phyloP scores from a whole-genome alignment of 2,888 invertebrate species.

The Dioctria rufipes region DNA sequence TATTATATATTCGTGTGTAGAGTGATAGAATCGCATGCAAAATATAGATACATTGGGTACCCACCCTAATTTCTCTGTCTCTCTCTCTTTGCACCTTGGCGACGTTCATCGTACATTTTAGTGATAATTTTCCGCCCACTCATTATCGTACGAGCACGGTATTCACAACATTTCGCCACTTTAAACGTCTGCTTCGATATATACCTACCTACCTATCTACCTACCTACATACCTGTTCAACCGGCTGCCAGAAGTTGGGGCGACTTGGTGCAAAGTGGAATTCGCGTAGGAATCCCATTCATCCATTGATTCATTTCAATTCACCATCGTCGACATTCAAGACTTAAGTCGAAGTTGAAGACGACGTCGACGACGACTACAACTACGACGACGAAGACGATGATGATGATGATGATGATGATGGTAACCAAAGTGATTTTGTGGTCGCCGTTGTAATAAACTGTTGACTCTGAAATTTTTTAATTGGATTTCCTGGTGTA shows the following conservation, averaged over 20 bases:
- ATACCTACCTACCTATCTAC: no score
- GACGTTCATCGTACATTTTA: neutral
- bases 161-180: constrained; percentile 41
- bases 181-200: constrained; percentile 17
- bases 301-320: constrained; percentile 54
- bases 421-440: constrained; percentile 23
- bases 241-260: constrained; percentile 6
- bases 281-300: constrained; percentile 56
- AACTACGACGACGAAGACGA: neutral
- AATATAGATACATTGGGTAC: neutral
- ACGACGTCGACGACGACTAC: neutral
- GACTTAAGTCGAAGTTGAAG: neutral
- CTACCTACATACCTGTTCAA: constrained; percentile 1
- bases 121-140: constrained; percentile 38
- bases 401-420: neutral
- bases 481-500: constrained; percentile 57
- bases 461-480: constrained; percentile 54
- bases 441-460: constrained; percentile 49
- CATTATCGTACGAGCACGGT: constrained; percentile 7
- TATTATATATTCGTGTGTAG: neutral
- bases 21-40: neutral
- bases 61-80: constrained; percentile 10
- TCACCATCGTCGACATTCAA: constrained; percentile 28
- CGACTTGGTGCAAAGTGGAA: constrained; percentile 37
- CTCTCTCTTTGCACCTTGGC: neutral